Percentiles rank a stretch among this genome's conserved stretches.
Conservation (phyloP, 2,797 vertebrate genomes). For the Lithobates pipiens region DNA sequence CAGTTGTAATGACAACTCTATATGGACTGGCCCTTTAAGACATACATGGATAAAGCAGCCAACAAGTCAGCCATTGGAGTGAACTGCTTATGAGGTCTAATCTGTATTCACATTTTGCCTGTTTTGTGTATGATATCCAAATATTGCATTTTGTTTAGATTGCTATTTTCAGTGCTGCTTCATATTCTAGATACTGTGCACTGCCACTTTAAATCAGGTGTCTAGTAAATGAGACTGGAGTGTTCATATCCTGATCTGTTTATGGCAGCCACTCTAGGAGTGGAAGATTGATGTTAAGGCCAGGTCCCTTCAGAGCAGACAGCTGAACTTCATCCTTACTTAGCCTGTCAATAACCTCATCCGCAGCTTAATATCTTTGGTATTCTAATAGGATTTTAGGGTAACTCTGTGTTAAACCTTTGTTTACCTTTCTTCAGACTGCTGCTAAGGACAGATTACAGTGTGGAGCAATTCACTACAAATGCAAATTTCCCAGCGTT, state of each 20-base stretch:
- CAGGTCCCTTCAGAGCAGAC: slow-evolving; percentile 18
- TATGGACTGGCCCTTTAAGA: too few relatives aligned
- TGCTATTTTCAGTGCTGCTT: too few relatives aligned
- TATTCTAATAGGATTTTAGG: slow-evolving; percentile 54
- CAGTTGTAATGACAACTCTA: too few relatives aligned
- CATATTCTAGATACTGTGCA: neutral
- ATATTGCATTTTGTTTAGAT: too few relatives aligned
- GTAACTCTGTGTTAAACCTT: slow-evolving; percentile 53
- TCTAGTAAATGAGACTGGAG: neutral
- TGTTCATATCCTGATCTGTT: slow-evolving; percentile 29
- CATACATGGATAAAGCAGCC: too few relatives aligned
- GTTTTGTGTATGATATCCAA: too few relatives aligned
- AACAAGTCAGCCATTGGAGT: too few relatives aligned
- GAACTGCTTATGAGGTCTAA: too few relatives aligned
- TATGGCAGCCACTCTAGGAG: slow-evolving; percentile 16
- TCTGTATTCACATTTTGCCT: too few relatives aligned
- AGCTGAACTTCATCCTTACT: slow-evolving; percentile 41
- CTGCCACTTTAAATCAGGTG: neutral
- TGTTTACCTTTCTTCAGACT: neutral
- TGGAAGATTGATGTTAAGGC: slow-evolving; percentile 37
- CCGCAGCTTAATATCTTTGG: slow-evolving; percentile 30
- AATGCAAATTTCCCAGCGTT: neutral
- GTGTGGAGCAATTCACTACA: neutral
- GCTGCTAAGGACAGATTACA: neutral
- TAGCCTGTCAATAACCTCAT: slow-evolving; percentile 57